Conservation (phyloP, 2,113 vertebrate species). For the Recurvirostra avosetta region DNA sequence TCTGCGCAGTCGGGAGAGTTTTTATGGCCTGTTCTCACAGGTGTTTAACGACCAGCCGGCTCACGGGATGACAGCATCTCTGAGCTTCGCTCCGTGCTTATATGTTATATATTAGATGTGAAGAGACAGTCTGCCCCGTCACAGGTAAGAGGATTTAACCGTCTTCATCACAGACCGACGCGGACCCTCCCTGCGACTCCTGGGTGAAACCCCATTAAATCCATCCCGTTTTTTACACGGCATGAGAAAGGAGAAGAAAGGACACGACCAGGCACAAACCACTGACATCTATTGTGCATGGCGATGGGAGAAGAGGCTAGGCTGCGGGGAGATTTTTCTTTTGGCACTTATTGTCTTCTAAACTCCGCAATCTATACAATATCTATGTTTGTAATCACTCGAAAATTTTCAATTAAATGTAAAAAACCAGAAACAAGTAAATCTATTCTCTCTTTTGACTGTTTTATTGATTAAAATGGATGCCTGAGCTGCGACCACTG, state of each 20-base stretch:
- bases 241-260: background rate
- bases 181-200: background rate
- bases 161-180: background rate
- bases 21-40: accelerated
- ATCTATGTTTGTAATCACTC: conserved; percentile 71
- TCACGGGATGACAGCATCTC: background rate
- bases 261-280: background rate
- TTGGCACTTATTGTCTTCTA: conserved; percentile 46
- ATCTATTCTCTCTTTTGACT: conserved; percentile 82
- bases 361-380: conserved; percentile 57
- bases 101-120: background rate
- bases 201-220: conserved; percentile 23
- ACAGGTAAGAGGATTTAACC: background rate
- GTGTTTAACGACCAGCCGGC: background rate
- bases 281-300: background rate
- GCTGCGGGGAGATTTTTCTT: background rate
- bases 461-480: conserved; percentile 82
- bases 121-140: background rate
- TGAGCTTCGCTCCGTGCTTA: background rate
- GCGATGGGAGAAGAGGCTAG: background rate
- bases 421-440: conserved; percentile 76
- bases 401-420: conserved; percentile 80
- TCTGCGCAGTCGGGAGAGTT: background rate
- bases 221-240: background rate
- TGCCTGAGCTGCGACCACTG: conserved; percentile 70